phyloP scores from a whole-genome alignment of 2,888 invertebrate species.

The Cryptus viduatorius region DNA sequence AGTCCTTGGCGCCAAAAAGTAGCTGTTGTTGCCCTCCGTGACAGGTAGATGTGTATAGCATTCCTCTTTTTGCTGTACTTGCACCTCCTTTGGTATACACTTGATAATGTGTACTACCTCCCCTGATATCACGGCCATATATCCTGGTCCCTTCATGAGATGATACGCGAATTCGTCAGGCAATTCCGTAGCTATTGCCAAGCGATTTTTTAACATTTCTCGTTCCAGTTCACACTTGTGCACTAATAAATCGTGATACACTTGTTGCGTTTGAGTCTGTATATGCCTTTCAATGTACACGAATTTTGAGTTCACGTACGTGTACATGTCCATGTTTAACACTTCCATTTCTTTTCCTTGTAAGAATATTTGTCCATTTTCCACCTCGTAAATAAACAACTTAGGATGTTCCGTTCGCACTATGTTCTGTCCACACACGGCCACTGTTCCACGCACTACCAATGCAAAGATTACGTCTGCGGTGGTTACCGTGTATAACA shows the following conservation, averaged over 20 bases:
- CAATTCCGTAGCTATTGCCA: slow-evolving; percentile 59
- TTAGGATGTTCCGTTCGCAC: slow-evolving; percentile 20
- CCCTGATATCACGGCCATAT: slow-evolving; percentile 71
- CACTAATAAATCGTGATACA: not conserved
- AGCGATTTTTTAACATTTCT: slow-evolving; percentile 22
- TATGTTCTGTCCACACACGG: slow-evolving; percentile 23
- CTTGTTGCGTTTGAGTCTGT: slow-evolving; percentile 1
- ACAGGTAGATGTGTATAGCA: slow-evolving; percentile 72
- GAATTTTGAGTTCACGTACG: slow-evolving; percentile 32
- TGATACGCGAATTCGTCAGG: slow-evolving; percentile 72
- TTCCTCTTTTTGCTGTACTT: slow-evolving; percentile 53
- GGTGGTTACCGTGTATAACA: slow-evolving; percentile 24
- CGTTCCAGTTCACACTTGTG: slow-evolving; percentile 29
- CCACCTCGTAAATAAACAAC: slow-evolving; percentile 1
- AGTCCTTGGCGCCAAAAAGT: slow-evolving; percentile 26
- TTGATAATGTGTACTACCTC: slow-evolving; percentile 72
- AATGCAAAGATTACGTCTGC: slow-evolving; percentile 25
- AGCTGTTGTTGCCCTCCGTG: not conserved
- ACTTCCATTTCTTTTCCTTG: not conserved
- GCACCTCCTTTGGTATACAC: slow-evolving; percentile 69
- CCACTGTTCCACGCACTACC: not conserved
- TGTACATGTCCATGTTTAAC: slow-evolving; percentile 20
- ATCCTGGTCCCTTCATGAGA: slow-evolving; percentile 70
- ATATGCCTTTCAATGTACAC: slow-evolving; percentile 3
- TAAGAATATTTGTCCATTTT: not conserved